Evolutionary conservation across 2,113 vertebrate genomes (phyloP).

Genomic region (Sprattus sprattus): DNA sequence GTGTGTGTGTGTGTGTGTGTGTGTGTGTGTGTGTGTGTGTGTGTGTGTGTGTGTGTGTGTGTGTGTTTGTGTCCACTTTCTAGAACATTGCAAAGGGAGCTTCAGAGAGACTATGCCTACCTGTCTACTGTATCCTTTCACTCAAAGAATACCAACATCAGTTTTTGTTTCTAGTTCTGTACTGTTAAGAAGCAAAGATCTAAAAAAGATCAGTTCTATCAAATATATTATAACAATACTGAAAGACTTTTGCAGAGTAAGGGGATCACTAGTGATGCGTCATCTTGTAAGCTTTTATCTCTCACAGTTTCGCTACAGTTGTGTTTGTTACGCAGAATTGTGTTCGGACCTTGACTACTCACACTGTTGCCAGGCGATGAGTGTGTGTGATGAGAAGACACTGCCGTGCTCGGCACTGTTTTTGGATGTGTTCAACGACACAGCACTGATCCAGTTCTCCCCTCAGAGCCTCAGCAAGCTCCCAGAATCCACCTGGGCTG

Average conservation of each 20-base stretch:
- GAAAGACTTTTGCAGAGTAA: no score
- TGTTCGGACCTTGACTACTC: constrained; percentile 37
- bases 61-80: background rate
- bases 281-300: no score
- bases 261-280: no score
- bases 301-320: no score
- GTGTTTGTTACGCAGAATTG: background rate
- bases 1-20: background rate
- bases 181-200: background rate
- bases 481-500: constrained; percentile 70
- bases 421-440: constrained; percentile 86
- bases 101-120: constrained; percentile 82
- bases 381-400: constrained; percentile 71
- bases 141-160: background rate
- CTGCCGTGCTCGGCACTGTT: constrained; percentile 74
- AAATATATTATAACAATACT: no score
- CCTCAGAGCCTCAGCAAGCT: constrained; percentile 63
- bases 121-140: constrained; percentile 75
- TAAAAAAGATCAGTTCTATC: background rate
- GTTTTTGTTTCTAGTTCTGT: background rate
- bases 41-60: no score
- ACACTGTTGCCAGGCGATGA: constrained; percentile 62
- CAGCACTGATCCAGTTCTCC: constrained; percentile 82
- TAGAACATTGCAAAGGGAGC: constrained; percentile 76
- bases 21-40: no score